Conservation (phyloP, 2,888 invertebrate genomes). For the Diarsia mendica region DNA sequence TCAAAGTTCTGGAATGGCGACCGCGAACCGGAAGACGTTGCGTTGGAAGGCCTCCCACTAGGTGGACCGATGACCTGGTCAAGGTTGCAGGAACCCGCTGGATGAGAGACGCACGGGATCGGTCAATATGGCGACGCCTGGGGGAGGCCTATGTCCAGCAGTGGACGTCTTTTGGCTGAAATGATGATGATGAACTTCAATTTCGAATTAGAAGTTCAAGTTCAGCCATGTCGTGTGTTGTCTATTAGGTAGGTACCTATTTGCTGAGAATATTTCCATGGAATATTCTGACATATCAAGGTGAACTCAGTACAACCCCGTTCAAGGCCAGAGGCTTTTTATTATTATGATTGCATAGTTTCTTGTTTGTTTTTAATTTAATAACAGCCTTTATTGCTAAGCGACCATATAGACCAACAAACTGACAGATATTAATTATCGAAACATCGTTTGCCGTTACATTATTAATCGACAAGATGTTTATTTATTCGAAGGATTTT, state of each 20-base stretch:
- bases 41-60: too few relatives aligned
- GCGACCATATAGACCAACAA: slow-evolving; percentile 13
- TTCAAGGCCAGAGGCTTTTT: slow-evolving; percentile 19
- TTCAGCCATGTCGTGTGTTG: background rate
- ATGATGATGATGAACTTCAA: too few relatives aligned
- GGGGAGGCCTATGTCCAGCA: too few relatives aligned
- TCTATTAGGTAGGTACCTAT: background rate
- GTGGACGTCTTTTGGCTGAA: too few relatives aligned
- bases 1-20: too few relatives aligned
- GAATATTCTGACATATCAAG: slow-evolving; percentile 11
- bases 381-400: slow-evolving; percentile 24
- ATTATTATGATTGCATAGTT: slow-evolving; percentile 1
- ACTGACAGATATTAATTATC: background rate
- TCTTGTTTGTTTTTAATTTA: slow-evolving; percentile 19
- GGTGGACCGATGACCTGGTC: too few relatives aligned
- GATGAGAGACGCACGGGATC: too few relatives aligned
- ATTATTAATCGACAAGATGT: background rate
- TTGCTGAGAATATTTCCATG: background rate
- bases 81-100: too few relatives aligned
- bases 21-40: too few relatives aligned
- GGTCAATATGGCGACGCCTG: too few relatives aligned
- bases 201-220: background rate
- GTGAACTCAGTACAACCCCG: slow-evolving; percentile 7
- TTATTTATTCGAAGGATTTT: slow-evolving; percentile 10
- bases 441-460: slow-evolving; percentile 1